Evolutionary conservation across 2,888 invertebrate genomes (phyloP), one percentile per base, ranked within the genome.

Genomic region (Rosalia funebris): DNA sequence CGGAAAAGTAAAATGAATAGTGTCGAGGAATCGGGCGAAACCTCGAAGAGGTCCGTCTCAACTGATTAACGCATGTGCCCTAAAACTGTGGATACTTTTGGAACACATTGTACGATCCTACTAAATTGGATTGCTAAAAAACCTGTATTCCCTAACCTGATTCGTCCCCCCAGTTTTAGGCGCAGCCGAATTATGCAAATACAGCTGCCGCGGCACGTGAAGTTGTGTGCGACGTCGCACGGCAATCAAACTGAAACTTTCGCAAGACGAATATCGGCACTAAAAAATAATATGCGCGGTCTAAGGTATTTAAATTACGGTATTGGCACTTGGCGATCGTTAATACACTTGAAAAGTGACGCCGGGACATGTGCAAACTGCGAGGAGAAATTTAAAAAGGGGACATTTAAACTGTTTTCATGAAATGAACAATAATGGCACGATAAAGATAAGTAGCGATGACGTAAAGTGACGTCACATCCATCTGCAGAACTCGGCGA

Each of bases 391-490:
- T 50, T 39, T 50, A 50, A 50, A 37, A 50, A 50, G 50, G 15
- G 39, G 37, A 15, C 50, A 50, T 50, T 50, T 50, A 50, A 50
- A 50, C 37, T 20, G 50, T 50, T 50, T 50, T 50, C 50, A 50
- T 31, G 39, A 39, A 39, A 31, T 39, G 39, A 39, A 50, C 50
- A 50, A 50, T 50, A 50, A 39, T 36, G 19, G 48, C 19, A 48
- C 48, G 48, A 48, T 48, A 48, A 48, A 20, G 48, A 48, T 48
- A 48, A 48, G 37, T 48, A 48, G 48, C 48, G 19, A 36, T 48
- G 48, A 48, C 48, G 48, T 48, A 48, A 48, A 39, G 50, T 50
- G 50, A 50, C 50, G 50, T 50, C 50, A 50, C 50, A 39, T 50
- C 39, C 50, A 50, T 50, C 50, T 50, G 50, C 50, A 19, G 39